Base-by-base conservation (phyloP, 1,140 invertebrate species). In the Orius laevigatus region DNA sequence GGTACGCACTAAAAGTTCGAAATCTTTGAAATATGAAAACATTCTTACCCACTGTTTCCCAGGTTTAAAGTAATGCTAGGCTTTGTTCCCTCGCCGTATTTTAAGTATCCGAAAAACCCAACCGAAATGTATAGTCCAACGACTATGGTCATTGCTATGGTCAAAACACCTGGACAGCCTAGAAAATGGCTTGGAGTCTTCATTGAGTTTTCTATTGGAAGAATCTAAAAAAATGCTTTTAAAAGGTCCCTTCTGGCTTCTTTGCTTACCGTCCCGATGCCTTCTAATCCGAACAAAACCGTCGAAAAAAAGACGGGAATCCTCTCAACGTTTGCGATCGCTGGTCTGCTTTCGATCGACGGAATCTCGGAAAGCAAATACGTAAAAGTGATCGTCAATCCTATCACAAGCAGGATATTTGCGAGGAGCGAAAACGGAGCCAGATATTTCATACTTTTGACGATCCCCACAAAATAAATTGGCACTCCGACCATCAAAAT, bases 171-270 rank as follows among this genome's bases (percentile, higher is more conserved):
- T 1, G 78, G 79, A 57, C 77, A 83, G 1, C 85, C 84, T 0
- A 81, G 65, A 60, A 92, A 91, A 33, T 77, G 74, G 49, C 77
- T 61, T 0, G 84, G 84, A 39, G 78, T 73, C 33, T 67, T 70
- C 86, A 93, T 91, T 8, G 78, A 81, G 60, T 91, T 90, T 63
- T 91, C 85, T 32, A 93, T 74, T 0, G 89, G 89, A 69, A 93
- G 77, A 14, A 92, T 72, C 75, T 78, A 39, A n/a, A 54, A 46
- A 51, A 15, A 15, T 15, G 19, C 42, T n/a, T n/a, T 15, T n/a
- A n/a, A n/a, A 15, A 15, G 42, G 1, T 2, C 10, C 47, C 33
- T 15, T 33, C n/a, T 15, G 14, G 11, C n/a, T 3, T 33, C 16
- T 25, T 44, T 11, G 65, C 66, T 68, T 53, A 71, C 81, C 10